Percentiles rank a stretch among this genome's conserved stretches.
Conservation (phyloP, 2,888 invertebrate species). For the Neocrepidodera transversa region DNA sequence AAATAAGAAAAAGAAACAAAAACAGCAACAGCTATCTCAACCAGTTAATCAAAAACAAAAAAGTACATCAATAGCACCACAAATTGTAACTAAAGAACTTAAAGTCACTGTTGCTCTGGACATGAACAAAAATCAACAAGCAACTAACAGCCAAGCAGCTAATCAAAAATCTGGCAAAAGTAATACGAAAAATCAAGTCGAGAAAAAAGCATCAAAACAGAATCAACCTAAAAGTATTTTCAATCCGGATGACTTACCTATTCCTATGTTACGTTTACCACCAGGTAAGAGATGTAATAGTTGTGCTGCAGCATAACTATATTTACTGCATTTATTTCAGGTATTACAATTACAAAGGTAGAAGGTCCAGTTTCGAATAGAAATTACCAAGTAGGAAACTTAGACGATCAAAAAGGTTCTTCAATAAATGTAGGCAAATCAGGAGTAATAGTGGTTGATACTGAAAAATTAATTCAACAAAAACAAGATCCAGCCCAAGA, state of each 20-base stretch:
- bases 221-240: conserved; percentile 41
- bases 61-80: conserved; percentile 9
- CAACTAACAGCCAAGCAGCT: conserved; percentile 32
- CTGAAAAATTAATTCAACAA: conserved; percentile 64
- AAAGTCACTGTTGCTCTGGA: conserved; percentile 53
- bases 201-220: conserved; percentile 38
- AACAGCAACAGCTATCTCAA: conserved; percentile 9
- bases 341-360: conserved; percentile 62
- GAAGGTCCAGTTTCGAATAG: conserved; percentile 57
- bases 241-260: conserved; percentile 46
- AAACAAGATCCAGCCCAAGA: conserved; percentile 35
- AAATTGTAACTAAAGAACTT: conserved; percentile 49
- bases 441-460: conserved; percentile 69
- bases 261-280: conserved; percentile 56
- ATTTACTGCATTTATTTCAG: conserved; percentile 35
- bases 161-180: conserved; percentile 31
- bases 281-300: conserved; percentile 45
- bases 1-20: conserved; percentile 41
- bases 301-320: no score
- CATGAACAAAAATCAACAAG: conserved; percentile 35
- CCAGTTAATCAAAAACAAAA: conserved; percentile 4
- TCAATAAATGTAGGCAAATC: conserved; percentile 58
- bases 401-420: conserved; percentile 43
- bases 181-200: conserved; percentile 22
- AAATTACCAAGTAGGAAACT: conserved; percentile 46